Percentiles rank a stretch among this genome's conserved stretches.
Evolutionary conservation across 64 coral and sea anemone genomes (phyloP).

Genomic region (Montipora capricornis): DNA sequence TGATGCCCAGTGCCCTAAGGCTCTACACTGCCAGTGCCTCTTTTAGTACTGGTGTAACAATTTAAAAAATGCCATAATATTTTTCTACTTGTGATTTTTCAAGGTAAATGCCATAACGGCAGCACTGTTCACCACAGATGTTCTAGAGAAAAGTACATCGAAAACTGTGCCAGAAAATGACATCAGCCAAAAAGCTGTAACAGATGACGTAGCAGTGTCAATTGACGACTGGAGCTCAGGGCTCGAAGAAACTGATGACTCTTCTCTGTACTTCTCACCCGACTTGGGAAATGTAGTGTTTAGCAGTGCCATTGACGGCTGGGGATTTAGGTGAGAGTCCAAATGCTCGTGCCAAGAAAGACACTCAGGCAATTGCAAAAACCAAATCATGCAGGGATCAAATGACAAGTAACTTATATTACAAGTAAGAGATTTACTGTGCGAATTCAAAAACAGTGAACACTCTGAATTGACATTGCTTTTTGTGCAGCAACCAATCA

Average conservation of each 20-base stretch:
- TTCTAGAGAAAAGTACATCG: conserved; percentile 79
- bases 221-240: conserved; percentile 97
- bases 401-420: too few relatives aligned
- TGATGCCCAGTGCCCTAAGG: too few relatives aligned
- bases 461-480: too few relatives aligned
- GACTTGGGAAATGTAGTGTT: conserved; percentile 87
- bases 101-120: conserved; percentile 92
- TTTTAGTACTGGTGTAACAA: too few relatives aligned
- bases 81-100: background rate
- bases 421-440: too few relatives aligned
- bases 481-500: too few relatives aligned
- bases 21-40: too few relatives aligned
- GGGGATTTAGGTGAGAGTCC: conserved; percentile 62
- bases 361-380: too few relatives aligned
- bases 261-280: conserved; percentile 86
- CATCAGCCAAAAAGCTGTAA: background rate
- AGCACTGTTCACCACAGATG: conserved; percentile 80
- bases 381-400: background rate
- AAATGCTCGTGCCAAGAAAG: background rate
- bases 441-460: too few relatives aligned
- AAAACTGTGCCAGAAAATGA: conserved; percentile 28
- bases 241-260: conserved; percentile 88
- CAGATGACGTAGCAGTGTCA: conserved; percentile 69
- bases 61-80: too few relatives aligned
- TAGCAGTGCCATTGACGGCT: conserved; percentile 91